Percentiles rank a stretch among this genome's conserved stretches.
phyloP scores from a whole-genome alignment of 2,113 vertebrate species.

The Anhinga rufa region DNA sequence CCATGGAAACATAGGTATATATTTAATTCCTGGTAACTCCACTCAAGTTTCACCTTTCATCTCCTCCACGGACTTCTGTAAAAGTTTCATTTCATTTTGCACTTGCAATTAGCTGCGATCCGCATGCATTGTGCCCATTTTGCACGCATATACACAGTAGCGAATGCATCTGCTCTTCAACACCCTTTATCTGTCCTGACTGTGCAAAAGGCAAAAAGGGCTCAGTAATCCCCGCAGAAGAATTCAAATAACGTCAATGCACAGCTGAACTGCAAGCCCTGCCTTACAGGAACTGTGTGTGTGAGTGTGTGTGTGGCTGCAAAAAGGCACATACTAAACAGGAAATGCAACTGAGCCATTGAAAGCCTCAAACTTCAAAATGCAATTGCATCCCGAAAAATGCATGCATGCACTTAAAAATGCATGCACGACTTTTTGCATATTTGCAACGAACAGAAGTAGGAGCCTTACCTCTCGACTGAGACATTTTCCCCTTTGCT shows the following conservation, averaged over 20 bases:
- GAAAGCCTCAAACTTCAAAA: slow-evolving; percentile 81
- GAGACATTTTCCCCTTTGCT: slow-evolving; percentile 94
- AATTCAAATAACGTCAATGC: slow-evolving; percentile 76
- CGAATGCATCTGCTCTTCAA: slow-evolving; percentile 55
- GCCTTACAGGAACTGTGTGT: slow-evolving; percentile 86
- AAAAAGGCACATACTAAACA: slow-evolving; percentile 83
- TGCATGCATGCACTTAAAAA: slow-evolving; percentile 80
- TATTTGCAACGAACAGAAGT: slow-evolving; percentile 73
- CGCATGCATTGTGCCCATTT: slow-evolving; percentile 30
- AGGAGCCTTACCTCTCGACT: slow-evolving; percentile 87
- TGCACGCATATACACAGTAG: slow-evolving; percentile 8
- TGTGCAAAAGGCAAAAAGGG: slow-evolving; percentile 72
- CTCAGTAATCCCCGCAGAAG: slow-evolving; percentile 72
- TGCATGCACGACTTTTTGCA: slow-evolving; percentile 81
- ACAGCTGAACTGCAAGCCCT: slow-evolving; percentile 78
- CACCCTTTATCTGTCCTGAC: slow-evolving; percentile 65
- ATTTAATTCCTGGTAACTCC: slow-evolving; percentile 70
- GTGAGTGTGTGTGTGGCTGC: slow-evolving; percentile 42
- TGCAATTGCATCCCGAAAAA: slow-evolving; percentile 75
- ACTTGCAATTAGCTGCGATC: background rate
- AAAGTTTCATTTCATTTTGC: slow-evolving; percentile 63
- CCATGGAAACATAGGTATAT: slow-evolving; percentile 70
- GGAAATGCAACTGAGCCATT: slow-evolving; percentile 89
- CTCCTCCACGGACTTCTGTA: slow-evolving; percentile 40
- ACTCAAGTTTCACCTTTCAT: slow-evolving; percentile 71